Conservation (phyloP, 2,888 invertebrate genomes). For the Microctonus hyperodae region DNA sequence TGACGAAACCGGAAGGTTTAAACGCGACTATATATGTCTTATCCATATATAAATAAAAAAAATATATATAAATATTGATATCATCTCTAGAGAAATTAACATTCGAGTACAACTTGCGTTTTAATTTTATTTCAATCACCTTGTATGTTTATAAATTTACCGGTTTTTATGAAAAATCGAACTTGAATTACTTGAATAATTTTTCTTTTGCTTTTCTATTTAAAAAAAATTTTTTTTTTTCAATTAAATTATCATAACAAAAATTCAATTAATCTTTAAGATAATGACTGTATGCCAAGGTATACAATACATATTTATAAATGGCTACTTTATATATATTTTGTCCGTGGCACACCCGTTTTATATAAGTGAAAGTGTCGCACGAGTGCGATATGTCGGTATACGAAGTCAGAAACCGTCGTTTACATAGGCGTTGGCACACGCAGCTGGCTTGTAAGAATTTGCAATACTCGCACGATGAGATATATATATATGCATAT, state of each 20-base stretch:
- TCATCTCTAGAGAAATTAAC: background rate
- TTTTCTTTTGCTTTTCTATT: too few relatives aligned
- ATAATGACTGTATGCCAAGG: too few relatives aligned
- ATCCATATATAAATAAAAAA: background rate
- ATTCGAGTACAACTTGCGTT: background rate
- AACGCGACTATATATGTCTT: constrained; percentile 21
- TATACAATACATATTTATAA: too few relatives aligned
- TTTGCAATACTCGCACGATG: constrained; percentile 1
- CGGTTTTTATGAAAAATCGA: too few relatives aligned
- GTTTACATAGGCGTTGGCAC: constrained; percentile 28
- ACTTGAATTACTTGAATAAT: too few relatives aligned
- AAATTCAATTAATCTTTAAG: too few relatives aligned
- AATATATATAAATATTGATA: too few relatives aligned
- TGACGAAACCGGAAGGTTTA: constrained; percentile 24
- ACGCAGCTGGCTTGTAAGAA: constrained; percentile 34
- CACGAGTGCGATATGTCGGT: constrained; percentile 36
- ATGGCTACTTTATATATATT: too few relatives aligned
- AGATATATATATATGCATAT: background rate
- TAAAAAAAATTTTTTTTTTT: too few relatives aligned
- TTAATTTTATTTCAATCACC: background rate
- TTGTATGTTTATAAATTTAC: too few relatives aligned
- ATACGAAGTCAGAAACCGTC: constrained; percentile 27
- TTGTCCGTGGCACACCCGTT: constrained; percentile 17
- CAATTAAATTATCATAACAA: too few relatives aligned
- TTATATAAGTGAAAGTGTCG: constrained; percentile 45